phyloP scores from a whole-genome alignment of 2,797 vertebrate species.

The Sebastes taczanowskii region DNA sequence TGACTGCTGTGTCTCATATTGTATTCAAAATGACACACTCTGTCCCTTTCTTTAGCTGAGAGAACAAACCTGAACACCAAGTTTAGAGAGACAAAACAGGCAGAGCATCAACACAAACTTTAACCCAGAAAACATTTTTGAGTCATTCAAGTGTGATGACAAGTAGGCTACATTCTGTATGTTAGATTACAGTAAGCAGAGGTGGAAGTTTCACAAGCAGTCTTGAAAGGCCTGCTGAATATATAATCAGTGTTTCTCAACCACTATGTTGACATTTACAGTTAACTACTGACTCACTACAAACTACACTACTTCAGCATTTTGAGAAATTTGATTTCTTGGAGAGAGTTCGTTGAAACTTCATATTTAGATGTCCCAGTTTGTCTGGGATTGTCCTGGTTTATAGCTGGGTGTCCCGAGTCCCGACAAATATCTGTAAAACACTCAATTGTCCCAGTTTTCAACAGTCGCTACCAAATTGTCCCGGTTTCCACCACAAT shows the following conservation, averaged over 20 bases:
- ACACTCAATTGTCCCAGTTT: no score
- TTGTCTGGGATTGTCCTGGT: no score
- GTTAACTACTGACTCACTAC: background rate
- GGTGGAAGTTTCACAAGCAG: background rate
- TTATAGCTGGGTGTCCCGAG: no score
- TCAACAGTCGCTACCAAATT: no score
- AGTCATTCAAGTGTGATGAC: background rate
- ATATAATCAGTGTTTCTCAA: background rate
- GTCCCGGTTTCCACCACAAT: no score
- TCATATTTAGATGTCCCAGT: background rate
- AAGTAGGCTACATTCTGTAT: background rate
- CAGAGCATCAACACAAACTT: slow-evolving; percentile 18
- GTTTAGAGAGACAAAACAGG: background rate
- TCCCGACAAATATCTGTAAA: no score
- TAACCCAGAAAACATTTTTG: background rate
- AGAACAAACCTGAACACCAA: background rate
- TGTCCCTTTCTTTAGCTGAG: background rate
- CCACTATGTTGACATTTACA: background rate
- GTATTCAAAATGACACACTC: background rate
- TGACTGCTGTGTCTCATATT: background rate
- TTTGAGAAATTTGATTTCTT: background rate
- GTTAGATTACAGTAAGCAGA: background rate
- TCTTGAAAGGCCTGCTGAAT: background rate
- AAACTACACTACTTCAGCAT: background rate
- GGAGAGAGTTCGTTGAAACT: background rate